Evolutionary conservation across 1,140 invertebrate genomes (phyloP).

Genomic region (Lanistes nyassanus): DNA sequence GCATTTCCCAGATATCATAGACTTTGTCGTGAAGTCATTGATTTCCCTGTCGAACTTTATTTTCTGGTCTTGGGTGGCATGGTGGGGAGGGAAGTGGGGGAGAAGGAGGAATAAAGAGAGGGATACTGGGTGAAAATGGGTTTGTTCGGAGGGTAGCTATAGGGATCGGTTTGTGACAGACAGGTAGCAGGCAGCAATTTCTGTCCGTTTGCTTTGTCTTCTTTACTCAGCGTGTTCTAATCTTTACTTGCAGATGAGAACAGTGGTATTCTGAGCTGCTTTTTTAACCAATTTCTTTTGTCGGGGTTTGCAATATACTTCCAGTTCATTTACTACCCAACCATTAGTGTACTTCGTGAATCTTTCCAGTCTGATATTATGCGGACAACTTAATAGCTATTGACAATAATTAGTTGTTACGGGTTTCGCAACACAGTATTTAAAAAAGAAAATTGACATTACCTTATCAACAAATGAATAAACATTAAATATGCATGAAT

Average conservation of each 20-base stretch:
- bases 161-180: not conserved
- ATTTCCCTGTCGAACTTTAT: not conserved
- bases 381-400: no score
- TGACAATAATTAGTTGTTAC: no score
- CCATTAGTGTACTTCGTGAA: no score
- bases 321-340: not conserved
- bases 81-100: conserved; percentile 6
- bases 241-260: not conserved
- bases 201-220: not conserved
- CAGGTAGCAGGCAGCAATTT: not conserved
- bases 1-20: not conserved
- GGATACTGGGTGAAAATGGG: conserved; percentile 6
- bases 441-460: no score
- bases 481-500: no score
- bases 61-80: conserved; percentile 1
- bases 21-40: not conserved
- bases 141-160: not conserved
- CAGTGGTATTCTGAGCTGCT: not conserved
- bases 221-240: not conserved
- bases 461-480: no score
- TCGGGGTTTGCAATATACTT: not conserved
- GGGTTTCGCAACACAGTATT: no score
- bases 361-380: no score
- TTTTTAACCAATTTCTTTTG: not conserved
- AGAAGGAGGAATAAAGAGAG: conserved; percentile 18